Base-by-base conservation (phyloP, 2,888 invertebrate species). In the Calliopum simillimum region DNA sequence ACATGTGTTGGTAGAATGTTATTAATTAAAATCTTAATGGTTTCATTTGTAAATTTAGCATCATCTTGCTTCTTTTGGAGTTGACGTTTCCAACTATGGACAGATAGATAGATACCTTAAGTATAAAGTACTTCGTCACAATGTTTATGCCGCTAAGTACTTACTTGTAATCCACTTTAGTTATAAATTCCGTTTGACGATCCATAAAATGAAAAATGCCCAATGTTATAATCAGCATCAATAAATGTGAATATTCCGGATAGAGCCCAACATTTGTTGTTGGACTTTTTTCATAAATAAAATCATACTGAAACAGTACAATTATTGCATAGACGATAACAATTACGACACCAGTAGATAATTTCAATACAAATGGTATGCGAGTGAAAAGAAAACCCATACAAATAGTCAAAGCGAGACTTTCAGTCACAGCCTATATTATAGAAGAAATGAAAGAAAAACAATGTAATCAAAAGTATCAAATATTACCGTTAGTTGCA, bases 1-100 rank as follows among this genome's bases (percentile, higher is more conserved):
- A 98, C 98, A 85, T 97, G 97, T 21, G 91, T 91, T 0, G 98
- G 98, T 49, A 98, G 88, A 80, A 98, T 98, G 83, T 98, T 98
- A 80, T 95, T 92, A 49, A 98, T 88, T 47, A 98, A 88, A 86
- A 96, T 91, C 79, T 93, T 94, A 85, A 97, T 98, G 0, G 97
- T 93, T 77, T 92, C 92, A 75, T 95, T 91, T 83, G 94, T 94
- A n/a, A 92, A 91, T 77, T 93, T 90, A 0, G 95, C 95, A 84
- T 96, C 94, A 75, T 92, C 90, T 84, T 96, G 94, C 81, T 97
- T 97, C 76, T 91, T 90, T 78, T 93, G 92, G 41, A 93, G 87
- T 80, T 96, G 86, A 19, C 86, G 81, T 74, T 86, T 93, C 92
- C 94, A 94, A 71, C 86, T 86, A 71, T 23, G 16, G 44, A 11